These are phyloP conservation scores for Drosophila kanekoi DNA, from an alignment of 2,888 invertebrate genomes.

Conservation along the genomic window DNA sequence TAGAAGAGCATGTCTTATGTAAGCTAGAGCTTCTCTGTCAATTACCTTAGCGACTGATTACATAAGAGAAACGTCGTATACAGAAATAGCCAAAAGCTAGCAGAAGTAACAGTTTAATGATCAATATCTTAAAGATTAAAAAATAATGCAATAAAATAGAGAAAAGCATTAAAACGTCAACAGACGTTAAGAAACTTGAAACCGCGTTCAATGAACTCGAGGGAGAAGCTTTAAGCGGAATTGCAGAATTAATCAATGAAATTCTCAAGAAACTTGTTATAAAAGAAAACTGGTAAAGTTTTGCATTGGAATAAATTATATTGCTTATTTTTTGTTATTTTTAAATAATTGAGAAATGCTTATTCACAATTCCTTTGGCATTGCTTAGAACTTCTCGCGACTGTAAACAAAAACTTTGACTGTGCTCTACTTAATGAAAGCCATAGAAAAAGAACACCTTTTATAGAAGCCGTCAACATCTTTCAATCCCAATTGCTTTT, in stretches of 20 bases:
- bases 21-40: too few species aligned
- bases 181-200: not conserved
- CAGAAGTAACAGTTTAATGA: too few species aligned
- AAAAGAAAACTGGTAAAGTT: not conserved
- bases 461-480: slow-evolving; percentile 16
- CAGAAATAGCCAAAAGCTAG: too few species aligned
- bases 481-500: slow-evolving; percentile 16
- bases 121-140: too few species aligned
- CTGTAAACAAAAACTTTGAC: not conserved
- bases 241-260: not conserved
- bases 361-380: slow-evolving; percentile 1
- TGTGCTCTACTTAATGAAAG: slow-evolving; percentile 22
- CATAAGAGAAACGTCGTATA: too few species aligned
- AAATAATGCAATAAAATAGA: not conserved
- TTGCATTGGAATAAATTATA: not conserved
- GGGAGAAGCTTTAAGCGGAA: not conserved
- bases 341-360: slow-evolving; percentile 4
- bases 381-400: not conserved
- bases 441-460: slow-evolving; percentile 1
- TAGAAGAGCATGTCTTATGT: too few species aligned
- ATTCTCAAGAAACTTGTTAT: not conserved
- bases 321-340: not conserved
- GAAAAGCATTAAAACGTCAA: not conserved
- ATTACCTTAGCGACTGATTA: too few species aligned
- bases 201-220: too few species aligned